Base-by-base conservation (phyloP, 1,140 invertebrate genomes). In the Aricia agestis region DNA sequence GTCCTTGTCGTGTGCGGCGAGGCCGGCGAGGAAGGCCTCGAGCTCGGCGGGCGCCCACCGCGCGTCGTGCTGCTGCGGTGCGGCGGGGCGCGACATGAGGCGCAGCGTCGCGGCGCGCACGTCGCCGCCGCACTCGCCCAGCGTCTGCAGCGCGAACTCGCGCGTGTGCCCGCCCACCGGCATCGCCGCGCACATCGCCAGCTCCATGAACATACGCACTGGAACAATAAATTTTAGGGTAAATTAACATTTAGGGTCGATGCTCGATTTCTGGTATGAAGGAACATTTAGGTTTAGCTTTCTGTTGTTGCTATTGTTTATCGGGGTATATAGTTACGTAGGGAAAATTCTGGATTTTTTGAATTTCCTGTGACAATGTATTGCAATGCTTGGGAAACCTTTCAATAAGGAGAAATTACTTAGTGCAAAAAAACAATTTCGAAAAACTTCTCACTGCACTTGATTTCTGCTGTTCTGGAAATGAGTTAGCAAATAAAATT, bases 21-120 rank as follows among this genome's bases (percentile, higher is more conserved):
- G 93, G 32, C 95, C 97, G 70, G 97, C 95, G 79, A 98, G 95
- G 93, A 98, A 99, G 73, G 93, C 92, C 82, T 97, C 95, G 76
- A 99, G 96, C 93, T 99, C 98, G 69, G 96, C 93, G 57, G 95
- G 93, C 65, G 95, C 95, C 98, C 98, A 99, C 87, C 98, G 96
- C 76, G 95, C 94, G 72, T 93, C 92, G 76, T 97, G 95, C 72
- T 97, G 92, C 69, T 93, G 92, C 19, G 95, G 95, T 9, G 94
- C 94, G 4, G 94, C 94, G 73, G 96, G 94, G 68, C 95, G 93
- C 76, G 92, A 92, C 95, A 97, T 96, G 70, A 99, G 92, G 75
- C 95, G 95, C 74, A 98, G 87, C 90, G 98, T 96, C 67, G 97
- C 97, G 69, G 98, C 96, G 81, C 97, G 95, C 75, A 98, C 95